Evolutionary conservation across 2,797 vertebrate genomes (phyloP).

Genomic region (Neosalanx taihuensis): DNA sequence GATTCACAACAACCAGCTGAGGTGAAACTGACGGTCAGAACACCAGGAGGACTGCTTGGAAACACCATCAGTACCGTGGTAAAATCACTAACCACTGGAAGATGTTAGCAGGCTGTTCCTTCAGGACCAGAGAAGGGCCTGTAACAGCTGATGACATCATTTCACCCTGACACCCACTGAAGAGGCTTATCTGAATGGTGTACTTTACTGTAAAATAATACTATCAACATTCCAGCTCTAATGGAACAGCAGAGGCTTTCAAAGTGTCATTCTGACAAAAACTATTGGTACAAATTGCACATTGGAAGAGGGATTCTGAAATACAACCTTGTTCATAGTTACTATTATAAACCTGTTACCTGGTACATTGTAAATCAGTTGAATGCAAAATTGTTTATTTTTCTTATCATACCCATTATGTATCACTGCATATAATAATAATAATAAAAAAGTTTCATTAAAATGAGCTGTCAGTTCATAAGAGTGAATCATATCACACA

Average conservation of each 20-base stretch:
- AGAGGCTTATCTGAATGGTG: neutral
- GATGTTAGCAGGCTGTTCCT: constrained; percentile 33
- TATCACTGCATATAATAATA: too few relatives aligned
- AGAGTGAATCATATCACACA: too few relatives aligned
- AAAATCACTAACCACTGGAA: constrained; percentile 71
- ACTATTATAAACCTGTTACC: neutral
- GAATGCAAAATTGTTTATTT: neutral
- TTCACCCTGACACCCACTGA: neutral
- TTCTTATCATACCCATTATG: neutral
- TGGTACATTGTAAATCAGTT: neutral
- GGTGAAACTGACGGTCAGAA: constrained; percentile 72
- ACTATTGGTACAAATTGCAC: neutral
- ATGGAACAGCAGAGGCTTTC: neutral
- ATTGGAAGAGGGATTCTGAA: neutral
- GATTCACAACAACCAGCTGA: constrained; percentile 84
- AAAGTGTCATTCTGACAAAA: neutral
- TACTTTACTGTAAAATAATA: neutral
- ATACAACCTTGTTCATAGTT: neutral
- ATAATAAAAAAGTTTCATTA: too few relatives aligned
- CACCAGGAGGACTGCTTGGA: constrained; percentile 7
- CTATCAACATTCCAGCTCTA: neutral
- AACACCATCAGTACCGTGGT: constrained; percentile 4
- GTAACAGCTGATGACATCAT: neutral
- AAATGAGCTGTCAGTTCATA: too few relatives aligned
- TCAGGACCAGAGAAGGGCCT: constrained; percentile 25